phyloP scores from a whole-genome alignment of 2,113 vertebrate species.

The Dissostichus mawsoni region DNA sequence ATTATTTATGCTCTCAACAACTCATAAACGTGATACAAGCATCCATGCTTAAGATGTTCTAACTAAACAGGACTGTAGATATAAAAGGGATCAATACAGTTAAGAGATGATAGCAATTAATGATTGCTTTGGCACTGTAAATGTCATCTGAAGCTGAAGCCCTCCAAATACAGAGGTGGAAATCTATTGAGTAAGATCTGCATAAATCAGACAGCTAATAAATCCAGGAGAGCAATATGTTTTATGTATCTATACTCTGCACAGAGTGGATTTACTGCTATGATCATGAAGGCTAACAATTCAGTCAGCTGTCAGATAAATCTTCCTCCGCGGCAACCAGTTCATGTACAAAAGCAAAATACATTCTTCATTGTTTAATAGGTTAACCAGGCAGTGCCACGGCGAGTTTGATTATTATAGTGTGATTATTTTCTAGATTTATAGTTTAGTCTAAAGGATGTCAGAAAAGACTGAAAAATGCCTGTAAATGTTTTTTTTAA shows the following conservation, averaged over 20 bases:
- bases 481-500: not conserved
- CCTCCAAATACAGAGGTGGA: constrained; percentile 27
- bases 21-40: constrained; percentile 55
- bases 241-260: constrained; percentile 50
- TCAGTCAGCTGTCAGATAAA: constrained; percentile 62
- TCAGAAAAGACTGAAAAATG: not conserved
- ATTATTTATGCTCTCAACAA: constrained; percentile 64
- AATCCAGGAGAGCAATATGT: constrained; percentile 55
- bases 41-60: constrained; percentile 29
- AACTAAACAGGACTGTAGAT: constrained; percentile 33
- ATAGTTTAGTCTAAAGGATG: constrained; percentile 1
- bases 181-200: constrained; percentile 59
- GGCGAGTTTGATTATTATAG: constrained; percentile 6
- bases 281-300: constrained; percentile 52
- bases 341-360: constrained; percentile 47
- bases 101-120: constrained; percentile 29
- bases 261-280: constrained; percentile 53
- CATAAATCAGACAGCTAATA: constrained; percentile 65
- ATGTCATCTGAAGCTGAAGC: constrained; percentile 33
- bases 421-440: not conserved
- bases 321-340: constrained; percentile 18
- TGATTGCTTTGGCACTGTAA: constrained; percentile 46
- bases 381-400: constrained; percentile 33
- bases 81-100: constrained; percentile 38
- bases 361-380: constrained; percentile 36